These are phyloP conservation scores for Agrilus mali DNA, from an alignment of 2,888 invertebrate species.

Conservation along the genomic window DNA sequence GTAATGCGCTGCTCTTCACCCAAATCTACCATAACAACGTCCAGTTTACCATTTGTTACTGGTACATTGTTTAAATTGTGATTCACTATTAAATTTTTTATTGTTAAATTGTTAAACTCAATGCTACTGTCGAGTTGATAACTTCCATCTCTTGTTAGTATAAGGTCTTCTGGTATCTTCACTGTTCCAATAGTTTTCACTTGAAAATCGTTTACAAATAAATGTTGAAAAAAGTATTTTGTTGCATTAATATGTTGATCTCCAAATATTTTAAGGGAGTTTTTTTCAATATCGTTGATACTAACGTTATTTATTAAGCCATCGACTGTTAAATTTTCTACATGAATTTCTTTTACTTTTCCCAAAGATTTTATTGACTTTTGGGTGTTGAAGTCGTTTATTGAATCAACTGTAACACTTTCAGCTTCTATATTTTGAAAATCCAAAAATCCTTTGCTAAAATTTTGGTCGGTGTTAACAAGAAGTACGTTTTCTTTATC, in stretches of 20 bases:
- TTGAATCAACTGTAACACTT: conserved; percentile 16
- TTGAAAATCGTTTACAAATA: conserved; percentile 5
- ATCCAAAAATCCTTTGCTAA: conserved; percentile 26
- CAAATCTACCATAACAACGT: conserved; percentile 33
- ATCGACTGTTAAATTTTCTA: conserved; percentile 32
- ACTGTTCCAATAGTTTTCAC: conserved; percentile 13
- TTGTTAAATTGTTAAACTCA: conserved; percentile 32
- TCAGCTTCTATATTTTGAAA: conserved; percentile 15
- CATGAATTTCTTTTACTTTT: conserved; percentile 22
- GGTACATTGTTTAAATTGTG: conserved; percentile 36
- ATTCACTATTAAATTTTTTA: conserved; percentile 31
- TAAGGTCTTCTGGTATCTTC: conserved; percentile 24
- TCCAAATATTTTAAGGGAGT: conserved; percentile 36
- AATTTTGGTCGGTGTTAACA: conserved; percentile 25
- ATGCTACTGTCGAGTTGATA: conserved; percentile 35
- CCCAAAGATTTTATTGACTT: conserved; percentile 6
- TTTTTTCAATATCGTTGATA: conserved; percentile 32
- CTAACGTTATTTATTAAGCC: conserved; percentile 38
- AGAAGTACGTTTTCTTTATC: conserved; percentile 23
- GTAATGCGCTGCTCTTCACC: conserved; percentile 32
- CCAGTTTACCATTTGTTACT: conserved; percentile 32
- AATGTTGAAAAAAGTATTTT: conserved; percentile 21
- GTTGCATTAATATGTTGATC: conserved; percentile 34
- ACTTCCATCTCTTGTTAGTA: conserved; percentile 29
- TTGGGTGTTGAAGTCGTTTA: conserved; percentile 21